Evolutionary conservation across 1,140 invertebrate species (phyloP), one percentile per base, ranked within the genome.

Genomic region (Drosophila equinoxialis): DNA sequence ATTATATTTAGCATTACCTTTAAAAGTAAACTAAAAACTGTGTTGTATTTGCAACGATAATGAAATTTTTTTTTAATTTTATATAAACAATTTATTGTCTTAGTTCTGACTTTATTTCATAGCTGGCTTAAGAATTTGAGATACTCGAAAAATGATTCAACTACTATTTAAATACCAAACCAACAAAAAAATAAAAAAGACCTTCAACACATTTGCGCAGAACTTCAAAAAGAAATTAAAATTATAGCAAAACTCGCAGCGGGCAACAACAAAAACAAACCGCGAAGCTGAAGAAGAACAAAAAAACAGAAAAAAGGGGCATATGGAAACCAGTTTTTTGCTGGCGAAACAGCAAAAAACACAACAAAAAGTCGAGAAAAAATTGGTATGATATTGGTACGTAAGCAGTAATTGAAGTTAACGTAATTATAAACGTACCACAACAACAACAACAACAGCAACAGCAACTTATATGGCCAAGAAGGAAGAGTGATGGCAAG

Each of bases 351-450:
- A 14, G 57, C 23, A 13, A 62, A 33, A 23, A 39, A 55, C 26
- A 33, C n/a, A 41, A 54, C 17, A 20, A 33, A 20, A 33, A 41
- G 41, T 35, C 68, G 65, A 48, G 7, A 57, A 68, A 71, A 71
- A 83, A 79, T 83, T 79, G 76, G 59, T 80, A 78, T 84, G 72
- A 83, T 80, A 83, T 77, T 76, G 63, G 76, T 83, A 79, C 81
- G 80, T 84, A 83, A 83, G 81, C 81, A 80, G 81, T 84, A 83
- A 83, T 83, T 84, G 81, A 80, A 84, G 77, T 84, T 84, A 84
- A 80, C 81, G 81, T 84, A 84, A 84, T 84, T 84, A 84, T 84
- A 84, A 84, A 80, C 69, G 80, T 79, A 65, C 23, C 33, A 30
- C 13, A 54, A 57, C 33, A 37, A 67, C 41, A 64, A 67, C 41